Evolutionary conservation across 64 coral and sea anemone genomes (phyloP), one percentile per base, ranked within the genome.

Genomic region (Orbicella faveolata): DNA sequence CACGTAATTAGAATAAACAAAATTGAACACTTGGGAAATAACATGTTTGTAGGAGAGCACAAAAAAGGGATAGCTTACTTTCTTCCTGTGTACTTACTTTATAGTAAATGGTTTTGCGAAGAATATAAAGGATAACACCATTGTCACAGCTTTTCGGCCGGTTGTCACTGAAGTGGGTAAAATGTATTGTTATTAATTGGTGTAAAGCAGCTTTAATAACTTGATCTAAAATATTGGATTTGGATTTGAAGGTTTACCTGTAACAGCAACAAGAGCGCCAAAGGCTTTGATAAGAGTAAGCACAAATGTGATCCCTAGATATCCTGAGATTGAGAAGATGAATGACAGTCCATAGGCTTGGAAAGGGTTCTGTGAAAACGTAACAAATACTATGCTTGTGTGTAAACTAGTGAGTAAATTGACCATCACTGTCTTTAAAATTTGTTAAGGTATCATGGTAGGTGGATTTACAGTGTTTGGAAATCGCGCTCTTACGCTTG

Each of bases 81-180:
- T 6, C 14, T 81, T 61, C n/a, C 6, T 10, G 33, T 73, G 20
- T 19, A 99, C 97, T 96, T 99, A 99, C 97, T 95, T 91, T 86
- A 91, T 89, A 76, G 97, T 99, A 73, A 99, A 99, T 44, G 97
- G 97, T 63, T 99, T 99, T 36, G 97, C 83, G 74, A 99, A 99
- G 68, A 99, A 99, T 16, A 99, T 64, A 36, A 99, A 99, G 2
- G 97, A 99, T 33, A 99, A 77, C 44, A 99, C 90, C 88, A 99
- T 96, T n/a, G 97, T 99, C 34, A 96, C 85, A 62, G 97, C 97
- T 89, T 99, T 99, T 23, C 97, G 91, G 25, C 90, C 95, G 19
- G 97, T 99, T 30, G 97, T 99, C 52, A 99, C 97, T 99, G 68
- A 21, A 55, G 15, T 59, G 11, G 12, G 12, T 14, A 59, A 59